A percentile compares a stretch with the other conserved stretches of the same genome.
Conservation (phyloP, 2,888 invertebrate genomes). For the Apamea anceps region DNA sequence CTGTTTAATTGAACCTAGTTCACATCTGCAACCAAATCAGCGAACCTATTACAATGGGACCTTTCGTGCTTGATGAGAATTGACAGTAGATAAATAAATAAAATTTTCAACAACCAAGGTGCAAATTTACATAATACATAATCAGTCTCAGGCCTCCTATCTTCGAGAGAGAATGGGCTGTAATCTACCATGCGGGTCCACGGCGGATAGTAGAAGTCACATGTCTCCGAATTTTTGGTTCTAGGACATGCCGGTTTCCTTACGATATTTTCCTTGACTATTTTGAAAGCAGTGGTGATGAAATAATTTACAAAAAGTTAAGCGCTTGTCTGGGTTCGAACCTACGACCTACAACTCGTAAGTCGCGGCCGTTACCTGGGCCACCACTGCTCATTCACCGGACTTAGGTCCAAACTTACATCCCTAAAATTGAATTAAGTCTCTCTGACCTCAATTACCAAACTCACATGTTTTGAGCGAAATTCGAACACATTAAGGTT, state of each 20-base stretch:
- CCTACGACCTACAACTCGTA: background rate
- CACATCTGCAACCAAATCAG: background rate
- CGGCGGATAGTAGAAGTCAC: too few species aligned
- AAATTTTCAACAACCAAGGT: background rate
- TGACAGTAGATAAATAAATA: background rate
- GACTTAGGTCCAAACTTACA: background rate
- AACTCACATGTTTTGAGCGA: background rate
- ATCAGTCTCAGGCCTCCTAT: background rate
- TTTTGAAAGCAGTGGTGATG: too few species aligned
- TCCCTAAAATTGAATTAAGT: background rate
- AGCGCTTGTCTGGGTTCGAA: background rate
- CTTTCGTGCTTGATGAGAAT: background rate
- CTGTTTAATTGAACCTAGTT: background rate
- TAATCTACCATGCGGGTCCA: too few species aligned
- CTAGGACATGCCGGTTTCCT: too few species aligned
- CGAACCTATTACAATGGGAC: background rate
- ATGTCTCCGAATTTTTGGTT: too few species aligned
- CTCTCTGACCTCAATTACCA: constrained; percentile 1
- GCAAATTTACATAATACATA: background rate
- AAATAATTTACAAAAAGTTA: too few species aligned
- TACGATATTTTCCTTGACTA: too few species aligned
- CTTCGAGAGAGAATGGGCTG: background rate
- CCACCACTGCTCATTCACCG: background rate
- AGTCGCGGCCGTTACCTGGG: background rate
- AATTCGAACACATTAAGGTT: constrained; percentile 11